Evolutionary conservation across 2,113 vertebrate genomes (phyloP).

Genomic region (Sebastes fasciatus): DNA sequence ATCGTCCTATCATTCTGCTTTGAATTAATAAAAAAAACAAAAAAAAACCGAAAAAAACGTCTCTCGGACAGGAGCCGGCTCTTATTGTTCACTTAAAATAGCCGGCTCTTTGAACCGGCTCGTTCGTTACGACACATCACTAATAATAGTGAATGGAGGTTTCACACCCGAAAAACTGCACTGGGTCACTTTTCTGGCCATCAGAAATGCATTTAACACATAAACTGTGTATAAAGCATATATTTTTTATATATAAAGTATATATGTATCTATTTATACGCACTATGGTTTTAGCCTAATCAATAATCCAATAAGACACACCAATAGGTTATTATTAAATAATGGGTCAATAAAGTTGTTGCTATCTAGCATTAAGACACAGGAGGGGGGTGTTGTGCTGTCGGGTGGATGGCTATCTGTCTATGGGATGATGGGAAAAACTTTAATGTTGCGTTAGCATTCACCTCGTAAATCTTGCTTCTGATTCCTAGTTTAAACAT

Average conservation of each 20-base stretch:
- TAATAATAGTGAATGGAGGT: neutral
- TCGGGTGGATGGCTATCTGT: conserved; percentile 11
- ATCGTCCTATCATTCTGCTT: no score
- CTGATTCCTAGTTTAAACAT: no score
- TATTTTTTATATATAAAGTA: neutral
- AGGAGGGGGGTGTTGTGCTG: conserved; percentile 80
- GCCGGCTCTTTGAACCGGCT: no score
- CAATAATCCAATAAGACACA: neutral
- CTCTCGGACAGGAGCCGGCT: no score
- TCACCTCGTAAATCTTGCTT: conserved; percentile 43
- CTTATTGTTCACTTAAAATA: no score
- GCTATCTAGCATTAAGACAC: conserved; percentile 75
- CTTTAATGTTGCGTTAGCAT: conserved; percentile 46
- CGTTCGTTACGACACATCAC: no score
- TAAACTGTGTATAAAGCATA: neutral
- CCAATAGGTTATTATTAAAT: neutral
- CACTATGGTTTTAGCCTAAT: neutral
- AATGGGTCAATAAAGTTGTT: conserved; percentile 20
- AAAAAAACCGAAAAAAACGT: no score
- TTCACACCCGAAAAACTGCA: neutral
- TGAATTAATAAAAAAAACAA: no score
- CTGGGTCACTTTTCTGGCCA: neutral
- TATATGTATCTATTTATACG: neutral
- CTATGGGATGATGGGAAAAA: conserved; percentile 23
- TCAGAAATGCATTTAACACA: neutral